Percentiles rank a stretch among this genome's conserved stretches.
phyloP scores from a whole-genome alignment of 2,797 vertebrate genomes.

The Peromyscus attwateri region DNA sequence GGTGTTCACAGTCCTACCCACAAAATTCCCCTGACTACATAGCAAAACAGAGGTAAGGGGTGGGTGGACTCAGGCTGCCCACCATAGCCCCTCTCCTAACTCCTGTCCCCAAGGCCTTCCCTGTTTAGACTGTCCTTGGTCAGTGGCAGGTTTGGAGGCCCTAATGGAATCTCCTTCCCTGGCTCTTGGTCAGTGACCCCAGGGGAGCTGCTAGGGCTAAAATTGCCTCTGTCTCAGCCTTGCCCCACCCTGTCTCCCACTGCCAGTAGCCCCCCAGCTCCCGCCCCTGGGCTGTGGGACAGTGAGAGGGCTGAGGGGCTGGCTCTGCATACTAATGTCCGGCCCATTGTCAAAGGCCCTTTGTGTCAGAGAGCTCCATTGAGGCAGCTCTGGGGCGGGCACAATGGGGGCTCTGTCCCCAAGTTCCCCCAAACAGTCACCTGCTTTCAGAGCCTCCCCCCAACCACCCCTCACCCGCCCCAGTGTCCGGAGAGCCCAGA shows the following conservation, averaged over 20 bases:
- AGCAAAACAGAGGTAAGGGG: conserved; percentile 34
- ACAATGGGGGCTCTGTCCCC: conserved; percentile 88
- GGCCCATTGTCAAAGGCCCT: conserved; percentile 86
- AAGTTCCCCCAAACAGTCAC: conserved; percentile 85
- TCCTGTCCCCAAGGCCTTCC: background rate
- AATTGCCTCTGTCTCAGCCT: background rate
- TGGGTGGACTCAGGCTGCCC: background rate
- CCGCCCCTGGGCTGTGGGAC: conserved; percentile 74
- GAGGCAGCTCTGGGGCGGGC: conserved; percentile 83
- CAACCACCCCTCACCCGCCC: background rate
- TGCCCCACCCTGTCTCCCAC: conserved; percentile 36
- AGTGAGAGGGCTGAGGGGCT: conserved; percentile 74
- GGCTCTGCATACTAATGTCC: conserved; percentile 87
- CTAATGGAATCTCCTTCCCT: background rate
- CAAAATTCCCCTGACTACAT: conserved; percentile 7
- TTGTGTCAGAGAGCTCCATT: conserved; percentile 88
- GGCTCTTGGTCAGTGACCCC: conserved; percentile 41
- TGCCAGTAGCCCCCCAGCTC: conserved; percentile 59
- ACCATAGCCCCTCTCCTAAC: too few relatives aligned
- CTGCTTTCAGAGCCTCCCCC: conserved; percentile 84
- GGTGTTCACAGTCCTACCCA: conserved; percentile 1
- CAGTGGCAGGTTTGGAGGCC: background rate
- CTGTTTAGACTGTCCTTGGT: background rate
- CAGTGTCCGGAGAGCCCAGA: conserved; percentile 64
- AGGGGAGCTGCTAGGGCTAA: background rate